phyloP scores from a whole-genome alignment of 2,888 invertebrate genomes.

The Piscicola geometra region DNA sequence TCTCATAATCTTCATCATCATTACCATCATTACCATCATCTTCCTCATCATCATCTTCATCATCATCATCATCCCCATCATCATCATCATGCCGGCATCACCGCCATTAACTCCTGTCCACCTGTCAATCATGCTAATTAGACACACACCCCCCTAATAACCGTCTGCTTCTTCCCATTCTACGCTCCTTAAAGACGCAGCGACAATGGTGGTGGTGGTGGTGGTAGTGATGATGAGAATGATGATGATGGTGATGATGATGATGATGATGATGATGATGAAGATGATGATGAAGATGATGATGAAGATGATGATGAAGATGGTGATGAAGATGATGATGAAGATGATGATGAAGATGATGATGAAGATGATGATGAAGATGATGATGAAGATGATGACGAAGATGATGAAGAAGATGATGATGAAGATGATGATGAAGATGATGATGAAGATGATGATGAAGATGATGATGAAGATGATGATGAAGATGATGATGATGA shows the following conservation, averaged over 20 bases:
- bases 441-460: constrained; percentile 29
- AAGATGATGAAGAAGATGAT: constrained; percentile 17
- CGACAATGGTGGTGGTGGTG: neutral
- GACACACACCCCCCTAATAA: too few species aligned
- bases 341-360: constrained; percentile 32
- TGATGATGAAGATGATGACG: constrained; percentile 9
- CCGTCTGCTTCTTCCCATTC: too few species aligned
- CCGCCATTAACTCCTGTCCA: neutral
- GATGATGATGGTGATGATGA: constrained; percentile 10
- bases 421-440: constrained; percentile 17
- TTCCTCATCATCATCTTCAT: constrained; percentile 3
- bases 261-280: constrained; percentile 23
- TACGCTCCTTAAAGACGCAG: too few species aligned
- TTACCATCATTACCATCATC: constrained; percentile 8
- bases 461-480: constrained; percentile 31
- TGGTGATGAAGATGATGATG: constrained; percentile 31
- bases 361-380: constrained; percentile 3
- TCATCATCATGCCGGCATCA: neutral
- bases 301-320: neutral
- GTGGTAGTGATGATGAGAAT: neutral
- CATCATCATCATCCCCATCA: constrained; percentile 5
- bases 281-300: constrained; percentile 18
- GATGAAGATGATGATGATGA: constrained; percentile 27
- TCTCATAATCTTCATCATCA: neutral
- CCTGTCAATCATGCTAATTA: too few species aligned